Percentiles rank a stretch among this genome's conserved stretches.
These are phyloP conservation scores for Cyaniris semiargus DNA, from an alignment of 2,888 invertebrate genomes.

Conservation along the genomic window DNA sequence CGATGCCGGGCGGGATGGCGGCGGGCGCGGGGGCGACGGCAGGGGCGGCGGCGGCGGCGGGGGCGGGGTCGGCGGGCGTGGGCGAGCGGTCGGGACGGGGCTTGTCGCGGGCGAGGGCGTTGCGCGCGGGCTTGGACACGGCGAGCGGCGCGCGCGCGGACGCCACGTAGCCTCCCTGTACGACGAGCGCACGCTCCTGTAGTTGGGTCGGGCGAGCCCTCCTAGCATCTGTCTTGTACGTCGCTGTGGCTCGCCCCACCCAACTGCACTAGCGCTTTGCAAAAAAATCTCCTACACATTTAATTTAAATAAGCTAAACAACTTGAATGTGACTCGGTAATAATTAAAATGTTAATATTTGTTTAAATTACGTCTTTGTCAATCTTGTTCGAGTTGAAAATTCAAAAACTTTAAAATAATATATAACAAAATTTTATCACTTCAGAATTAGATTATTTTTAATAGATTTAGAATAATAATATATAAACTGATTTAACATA, in stretches of 20 bases:
- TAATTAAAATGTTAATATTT: no score
- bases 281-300: neutral
- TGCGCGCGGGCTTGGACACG: conserved; percentile 85
- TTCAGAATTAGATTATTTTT: no score
- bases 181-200: conserved; percentile 84
- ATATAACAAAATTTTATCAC: no score
- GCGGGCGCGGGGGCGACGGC: conserved; percentile 65
- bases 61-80: conserved; percentile 50
- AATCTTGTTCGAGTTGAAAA: no score
- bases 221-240: conserved; percentile 68
- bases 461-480: no score
- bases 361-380: no score
- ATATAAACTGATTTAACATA: neutral
- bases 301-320: neutral
- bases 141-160: conserved; percentile 83
- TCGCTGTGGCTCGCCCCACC: conserved; percentile 54
- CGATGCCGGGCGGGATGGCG: conserved; percentile 50
- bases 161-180: conserved; percentile 84
- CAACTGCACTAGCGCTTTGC: neutral
- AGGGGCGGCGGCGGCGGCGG: conserved; percentile 54
- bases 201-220: conserved; percentile 75
- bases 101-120: conserved; percentile 82
- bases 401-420: no score
- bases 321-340: no score
- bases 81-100: conserved; percentile 81